Evolutionary conservation across 2,888 invertebrate species (phyloP).

Genomic region (Cartodere bifasciata): DNA sequence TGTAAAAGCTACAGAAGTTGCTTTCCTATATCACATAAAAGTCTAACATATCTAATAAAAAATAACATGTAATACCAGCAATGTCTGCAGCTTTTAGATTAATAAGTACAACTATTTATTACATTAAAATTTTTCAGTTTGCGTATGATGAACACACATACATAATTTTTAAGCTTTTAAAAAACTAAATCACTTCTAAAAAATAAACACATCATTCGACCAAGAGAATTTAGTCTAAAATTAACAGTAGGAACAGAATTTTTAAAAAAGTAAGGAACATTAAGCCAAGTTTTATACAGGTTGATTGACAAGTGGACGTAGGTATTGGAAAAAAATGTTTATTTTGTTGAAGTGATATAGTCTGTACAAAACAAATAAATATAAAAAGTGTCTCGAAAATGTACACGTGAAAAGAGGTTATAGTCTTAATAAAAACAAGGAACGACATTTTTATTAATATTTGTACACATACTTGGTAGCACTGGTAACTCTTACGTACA

Average conservation of each 20-base stretch:
- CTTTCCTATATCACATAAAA: slow-evolving; percentile 12
- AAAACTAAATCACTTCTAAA: too few relatives aligned
- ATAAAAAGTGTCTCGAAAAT: slow-evolving; percentile 10
- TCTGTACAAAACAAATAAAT: slow-evolving; percentile 12
- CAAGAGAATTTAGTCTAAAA: too few relatives aligned
- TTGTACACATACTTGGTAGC: slow-evolving; percentile 36
- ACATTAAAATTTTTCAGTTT: slow-evolving; percentile 11
- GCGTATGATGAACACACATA: slow-evolving; percentile 9
- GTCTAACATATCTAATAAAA: slow-evolving; percentile 11
- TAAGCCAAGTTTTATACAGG: too few relatives aligned
- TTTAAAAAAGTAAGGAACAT: too few relatives aligned
- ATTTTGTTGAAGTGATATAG: neutral
- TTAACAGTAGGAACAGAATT: too few relatives aligned
- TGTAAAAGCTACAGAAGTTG: slow-evolving; percentile 21
- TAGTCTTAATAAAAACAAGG: slow-evolving; percentile 28
- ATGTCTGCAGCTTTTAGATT: slow-evolving; percentile 18
- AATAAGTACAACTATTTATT: slow-evolving; percentile 24
- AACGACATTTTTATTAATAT: too few relatives aligned
- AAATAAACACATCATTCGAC: too few relatives aligned
- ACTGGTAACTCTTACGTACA: slow-evolving; percentile 36
- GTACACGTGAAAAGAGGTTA: slow-evolving; percentile 20
- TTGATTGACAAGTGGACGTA: neutral
- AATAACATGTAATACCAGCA: slow-evolving; percentile 12
- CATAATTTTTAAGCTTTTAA: slow-evolving; percentile 6
- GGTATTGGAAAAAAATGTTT: neutral